Evolutionary conservation across 2,888 invertebrate species (phyloP), one percentile per base, ranked within the genome.

Genomic region (Galeopsomyia nigrocyanea): DNA sequence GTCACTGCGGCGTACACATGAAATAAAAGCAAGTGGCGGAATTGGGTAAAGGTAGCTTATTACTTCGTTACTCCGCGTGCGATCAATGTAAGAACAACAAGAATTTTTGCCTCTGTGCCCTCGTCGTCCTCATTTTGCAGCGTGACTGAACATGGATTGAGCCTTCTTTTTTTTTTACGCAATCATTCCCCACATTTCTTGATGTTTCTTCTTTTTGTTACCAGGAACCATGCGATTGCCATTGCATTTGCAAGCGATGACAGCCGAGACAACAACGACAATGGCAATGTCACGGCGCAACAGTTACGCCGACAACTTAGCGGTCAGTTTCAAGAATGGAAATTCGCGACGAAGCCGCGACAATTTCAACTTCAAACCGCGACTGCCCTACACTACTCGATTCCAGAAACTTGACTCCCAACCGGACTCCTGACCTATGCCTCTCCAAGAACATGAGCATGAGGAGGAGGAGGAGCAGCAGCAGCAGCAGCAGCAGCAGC

Each of bases 181-280:
- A n/a, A n/a, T n/a, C n/a, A n/a, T n/a, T n/a, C n/a, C n/a, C n/a
- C n/a, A n/a, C n/a, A n/a, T n/a, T n/a, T n/a, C n/a, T n/a, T n/a
- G n/a, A n/a, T n/a, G n/a, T 19, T 16, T 51, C 9, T 3, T n/a
- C n/a, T 7, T 51, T 10, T 51, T 19, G 51, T 19, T n/a, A 17
- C 6, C 72, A 87, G 87, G 87, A 73, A 86, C 87, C 39, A 84
- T 86, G 71, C 81, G 86, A 74, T 82, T 87, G 73, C 87, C 86
- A 60, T 78, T 87, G 78, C 86, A 87, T 77, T 77, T 83, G 74
- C 84, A 82, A 75, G 78, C 82, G 26, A 72, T 78, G 68, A 79
- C 80, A 70, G 79, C 80, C 74, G 80, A 79, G 79, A 79, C 74
- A 61, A 76, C 76, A 76, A 78, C 76, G 53, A 74, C 68, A 13